Conservation (phyloP, 2,113 vertebrate genomes). For the human (Homo sapiens) region GRCh38 chr3:106819501-106820000, state of each 20-base stretch:
- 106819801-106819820: constrained; percentile 22
- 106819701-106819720: constrained; percentile 62
- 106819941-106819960: background rate
- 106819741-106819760: constrained; percentile 62
- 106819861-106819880: background rate
- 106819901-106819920: constrained; percentile 1
- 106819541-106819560: constrained; percentile 58
- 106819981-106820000: background rate
- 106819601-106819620: constrained; percentile 56
- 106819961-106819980: background rate
- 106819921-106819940: background rate
- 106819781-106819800: constrained; percentile 58
- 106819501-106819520: constrained; percentile 67
- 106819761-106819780: constrained; percentile 61
- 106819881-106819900: background rate
- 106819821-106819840: background rate
- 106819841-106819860: background rate
- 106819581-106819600: constrained; percentile 62
- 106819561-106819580: constrained; percentile 49
- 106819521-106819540: constrained; percentile 76
- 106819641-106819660: constrained; percentile 53
- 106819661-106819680: constrained; percentile 69
- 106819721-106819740: constrained; percentile 65
- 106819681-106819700: constrained; percentile 60
- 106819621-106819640: constrained; percentile 61